phyloP scores from a whole-genome alignment of 2,113 vertebrate genomes.

The Cheirogaleus medius region DNA sequence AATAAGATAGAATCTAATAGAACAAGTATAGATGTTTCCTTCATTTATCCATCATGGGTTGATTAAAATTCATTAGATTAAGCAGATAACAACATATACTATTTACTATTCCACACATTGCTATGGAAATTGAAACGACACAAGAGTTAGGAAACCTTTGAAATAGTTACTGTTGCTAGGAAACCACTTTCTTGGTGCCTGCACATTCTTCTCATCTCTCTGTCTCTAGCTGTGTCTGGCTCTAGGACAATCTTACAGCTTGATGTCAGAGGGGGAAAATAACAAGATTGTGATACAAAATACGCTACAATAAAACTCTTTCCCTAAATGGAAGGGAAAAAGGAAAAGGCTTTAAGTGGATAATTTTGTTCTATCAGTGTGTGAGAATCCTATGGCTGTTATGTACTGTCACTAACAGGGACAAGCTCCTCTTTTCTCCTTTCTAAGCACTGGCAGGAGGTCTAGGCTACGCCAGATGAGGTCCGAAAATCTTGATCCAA shows the following conservation, averaged over 20 bases:
- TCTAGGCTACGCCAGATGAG: neutral
- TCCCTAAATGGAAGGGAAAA: constrained; percentile 47
- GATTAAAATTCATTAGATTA: constrained; percentile 63
- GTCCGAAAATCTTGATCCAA: constrained; percentile 30
- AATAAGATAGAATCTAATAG: constrained; percentile 36
- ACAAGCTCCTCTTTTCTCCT: neutral
- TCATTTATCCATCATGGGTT: constrained; percentile 45
- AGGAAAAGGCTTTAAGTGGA: constrained; percentile 45
- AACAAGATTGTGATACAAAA: constrained; percentile 66
- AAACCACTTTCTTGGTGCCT: constrained; percentile 82
- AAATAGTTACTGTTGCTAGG: constrained; percentile 86
- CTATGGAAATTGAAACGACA: constrained; percentile 76
- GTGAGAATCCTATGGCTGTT: neutral
- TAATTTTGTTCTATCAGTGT: neutral
- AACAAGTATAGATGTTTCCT: constrained; percentile 53
- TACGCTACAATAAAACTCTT: constrained; percentile 49
- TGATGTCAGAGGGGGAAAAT: constrained; percentile 63
- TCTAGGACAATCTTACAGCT: constrained; percentile 73
- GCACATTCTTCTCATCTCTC: constrained; percentile 79
- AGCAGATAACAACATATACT: constrained; percentile 50
- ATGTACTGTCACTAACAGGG: too few relatives aligned
- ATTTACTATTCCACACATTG: constrained; percentile 77
- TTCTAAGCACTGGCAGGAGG: neutral
- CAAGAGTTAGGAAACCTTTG: constrained; percentile 77
- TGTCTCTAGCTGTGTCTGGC: constrained; percentile 67